phyloP scores from a whole-genome alignment of 2,797 vertebrate species.

The Phoebastria nigripes region DNA sequence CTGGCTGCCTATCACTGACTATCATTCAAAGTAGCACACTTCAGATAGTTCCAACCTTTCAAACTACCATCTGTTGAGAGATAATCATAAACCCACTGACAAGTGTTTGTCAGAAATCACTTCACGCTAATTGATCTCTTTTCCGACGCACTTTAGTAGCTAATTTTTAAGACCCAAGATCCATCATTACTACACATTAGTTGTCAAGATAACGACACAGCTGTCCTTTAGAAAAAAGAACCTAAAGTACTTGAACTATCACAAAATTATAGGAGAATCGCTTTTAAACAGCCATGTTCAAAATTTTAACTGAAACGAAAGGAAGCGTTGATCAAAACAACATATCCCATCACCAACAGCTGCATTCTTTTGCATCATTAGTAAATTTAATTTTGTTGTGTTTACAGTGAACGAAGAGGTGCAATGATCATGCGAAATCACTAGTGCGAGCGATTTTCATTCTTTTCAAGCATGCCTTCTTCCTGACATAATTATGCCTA shows the following conservation, averaged over 20 bases:
- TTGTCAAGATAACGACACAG: slow-evolving; percentile 3
- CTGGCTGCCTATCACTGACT: neutral
- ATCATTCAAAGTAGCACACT: neutral
- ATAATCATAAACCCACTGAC: neutral
- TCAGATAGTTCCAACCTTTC: neutral
- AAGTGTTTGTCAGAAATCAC: slow-evolving; percentile 40
- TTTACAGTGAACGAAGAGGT: slow-evolving; percentile 7
- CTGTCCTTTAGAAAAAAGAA: slow-evolving; percentile 7
- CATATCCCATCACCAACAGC: neutral
- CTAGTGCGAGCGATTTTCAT: neutral
- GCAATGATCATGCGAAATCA: neutral
- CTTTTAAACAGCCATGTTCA: neutral
- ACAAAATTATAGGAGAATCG: neutral
- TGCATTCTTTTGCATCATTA: slow-evolving; percentile 28
- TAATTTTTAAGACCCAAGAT: slow-evolving; percentile 6
- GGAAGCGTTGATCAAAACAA: neutral
- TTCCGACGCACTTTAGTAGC: neutral
- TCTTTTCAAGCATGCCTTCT: slow-evolving; percentile 16
- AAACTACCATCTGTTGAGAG: neutral
- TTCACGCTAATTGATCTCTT: slow-evolving; percentile 16
- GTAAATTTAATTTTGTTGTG: slow-evolving; percentile 16
- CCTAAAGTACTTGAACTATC: neutral
- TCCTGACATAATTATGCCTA: slow-evolving; percentile 3
- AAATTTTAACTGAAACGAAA: neutral
- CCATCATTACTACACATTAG: neutral